Evolutionary conservation across 2,797 vertebrate genomes (phyloP), one percentile per base, ranked within the genome.

Genomic region (Sebastes matsubarae): DNA sequence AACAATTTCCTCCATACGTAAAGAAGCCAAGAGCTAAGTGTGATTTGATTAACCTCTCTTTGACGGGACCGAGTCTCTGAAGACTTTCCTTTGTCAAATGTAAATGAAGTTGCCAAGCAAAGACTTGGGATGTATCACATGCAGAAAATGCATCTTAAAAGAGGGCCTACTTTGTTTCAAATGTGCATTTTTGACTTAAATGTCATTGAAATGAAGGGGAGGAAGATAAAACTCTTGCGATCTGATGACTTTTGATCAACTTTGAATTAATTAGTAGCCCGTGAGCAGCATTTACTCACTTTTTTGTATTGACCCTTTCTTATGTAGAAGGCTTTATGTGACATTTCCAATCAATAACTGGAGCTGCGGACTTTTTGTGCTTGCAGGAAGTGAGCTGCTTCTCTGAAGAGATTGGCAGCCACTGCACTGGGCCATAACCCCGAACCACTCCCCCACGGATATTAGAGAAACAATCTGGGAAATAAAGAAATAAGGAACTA

Each of bases 381-480:
- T 85, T 65, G n/a, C 58, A 72, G 72, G 20, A 80, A 68, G 72
- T 66, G 66, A 84, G 77, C 68, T 25, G 25, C 46, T 72, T 66
- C 50, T 69, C 25, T 67, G 72, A 76, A 58, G 32, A 91, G 71
- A 91, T 84, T 91, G 87, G 79, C 90, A 83, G 64, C 57, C 64
- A 13, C 55, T 67, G 75, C 50, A 63, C 50, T 9, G 2, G 59
- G 61, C 77, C 54, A 1, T 72, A 75, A 87, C 81, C 76, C 77
- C 67, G 42, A 66, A 24, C n/a, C 61, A 0, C 5, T n/a, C 60
- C 54, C 18, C 25, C 46, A 65, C 1, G 36, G 77, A 88, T 79
- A 84, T 88, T 77, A 84, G 22, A 77, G 77, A 81, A 92, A 86
- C 77, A 70, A 81, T 88, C 58, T 73, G 79, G 77, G 74, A 88